phyloP scores from a whole-genome alignment of 2,888 invertebrate species.

The Miltochrista miniata region DNA sequence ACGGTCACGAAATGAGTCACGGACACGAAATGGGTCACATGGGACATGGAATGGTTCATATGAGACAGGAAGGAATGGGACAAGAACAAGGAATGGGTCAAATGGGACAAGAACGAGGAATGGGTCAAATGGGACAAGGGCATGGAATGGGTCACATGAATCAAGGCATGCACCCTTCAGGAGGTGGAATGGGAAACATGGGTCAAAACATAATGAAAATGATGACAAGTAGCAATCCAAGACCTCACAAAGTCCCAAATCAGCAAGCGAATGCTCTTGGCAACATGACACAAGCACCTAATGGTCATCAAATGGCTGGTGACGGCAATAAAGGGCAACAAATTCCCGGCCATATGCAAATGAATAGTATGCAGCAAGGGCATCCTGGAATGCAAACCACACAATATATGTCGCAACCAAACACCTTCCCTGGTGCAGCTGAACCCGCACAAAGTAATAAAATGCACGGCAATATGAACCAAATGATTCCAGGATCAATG shows the following conservation, averaged over 20 bases:
- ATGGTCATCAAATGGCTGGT: slow-evolving; percentile 11
- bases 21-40: slow-evolving; percentile 11
- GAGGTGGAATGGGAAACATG: slow-evolving; percentile 49
- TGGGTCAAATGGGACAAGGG: slow-evolving; percentile 16
- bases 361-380: slow-evolving; percentile 24
- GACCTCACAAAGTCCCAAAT: slow-evolving; percentile 15
- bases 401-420: slow-evolving; percentile 41
- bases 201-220: slow-evolving; percentile 66
- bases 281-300: slow-evolving; percentile 46
- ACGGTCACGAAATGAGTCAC: neutral
- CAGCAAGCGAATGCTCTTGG: slow-evolving; percentile 27
- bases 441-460: slow-evolving; percentile 26
- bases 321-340: slow-evolving; percentile 25
- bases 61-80: slow-evolving; percentile 11
- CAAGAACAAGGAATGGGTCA: slow-evolving; percentile 3
- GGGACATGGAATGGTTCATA: slow-evolving; percentile 7
- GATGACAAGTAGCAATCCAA: slow-evolving; percentile 48
- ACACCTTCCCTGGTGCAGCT: slow-evolving; percentile 28
- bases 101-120: neutral
- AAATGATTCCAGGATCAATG: slow-evolving; percentile 36
- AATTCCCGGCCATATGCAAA: slow-evolving; percentile 19
- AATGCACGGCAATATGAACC: slow-evolving; percentile 30
- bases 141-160: slow-evolving; percentile 5
- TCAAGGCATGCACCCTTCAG: neutral
- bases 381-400: slow-evolving; percentile 24